A percentile compares a stretch with the other conserved stretches of the same genome.
Conservation (phyloP, 2,797 vertebrate species). For the Brotula barbata region DNA sequence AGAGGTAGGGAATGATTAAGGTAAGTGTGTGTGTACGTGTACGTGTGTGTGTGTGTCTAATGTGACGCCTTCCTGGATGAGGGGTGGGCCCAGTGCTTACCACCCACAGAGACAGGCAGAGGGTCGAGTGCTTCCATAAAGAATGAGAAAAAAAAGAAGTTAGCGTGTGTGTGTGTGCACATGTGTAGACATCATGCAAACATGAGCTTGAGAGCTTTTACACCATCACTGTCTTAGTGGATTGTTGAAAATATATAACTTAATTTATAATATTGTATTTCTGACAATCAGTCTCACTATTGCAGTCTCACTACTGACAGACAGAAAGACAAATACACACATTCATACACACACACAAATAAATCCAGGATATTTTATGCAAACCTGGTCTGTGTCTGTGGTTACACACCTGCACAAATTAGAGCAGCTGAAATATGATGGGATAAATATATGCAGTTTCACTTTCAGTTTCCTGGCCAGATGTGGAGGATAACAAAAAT, state of each 20-base stretch:
- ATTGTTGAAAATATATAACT: conserved; percentile 12
- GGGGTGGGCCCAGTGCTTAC: conserved; percentile 54
- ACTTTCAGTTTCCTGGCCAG: neutral
- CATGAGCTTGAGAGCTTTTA: too few relatives aligned
- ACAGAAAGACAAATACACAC: too few relatives aligned
- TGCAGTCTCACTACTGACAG: too few relatives aligned
- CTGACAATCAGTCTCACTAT: neutral
- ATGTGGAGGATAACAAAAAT: neutral
- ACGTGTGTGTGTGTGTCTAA: conserved; percentile 21
- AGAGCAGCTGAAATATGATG: too few relatives aligned
- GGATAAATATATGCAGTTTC: too few relatives aligned
- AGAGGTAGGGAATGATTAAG: conserved; percentile 49
- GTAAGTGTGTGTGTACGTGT: conserved; percentile 25
- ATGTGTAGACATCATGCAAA: neutral
- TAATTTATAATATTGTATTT: conserved; percentile 9
- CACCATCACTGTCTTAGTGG: conserved; percentile 1
- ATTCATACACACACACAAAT: neutral
- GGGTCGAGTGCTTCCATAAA: conserved; percentile 27
- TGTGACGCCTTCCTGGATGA: conserved; percentile 64
- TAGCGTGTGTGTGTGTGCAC: conserved; percentile 15
- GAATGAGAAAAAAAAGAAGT: conserved; percentile 20
- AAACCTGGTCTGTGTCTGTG: too few relatives aligned
- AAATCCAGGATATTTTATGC: neutral
- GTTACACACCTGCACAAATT: neutral
- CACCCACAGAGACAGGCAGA: conserved; percentile 70